Evolutionary conservation across 92 coral and sea anemone genomes (phyloP).

Genomic region (Porites rus): DNA sequence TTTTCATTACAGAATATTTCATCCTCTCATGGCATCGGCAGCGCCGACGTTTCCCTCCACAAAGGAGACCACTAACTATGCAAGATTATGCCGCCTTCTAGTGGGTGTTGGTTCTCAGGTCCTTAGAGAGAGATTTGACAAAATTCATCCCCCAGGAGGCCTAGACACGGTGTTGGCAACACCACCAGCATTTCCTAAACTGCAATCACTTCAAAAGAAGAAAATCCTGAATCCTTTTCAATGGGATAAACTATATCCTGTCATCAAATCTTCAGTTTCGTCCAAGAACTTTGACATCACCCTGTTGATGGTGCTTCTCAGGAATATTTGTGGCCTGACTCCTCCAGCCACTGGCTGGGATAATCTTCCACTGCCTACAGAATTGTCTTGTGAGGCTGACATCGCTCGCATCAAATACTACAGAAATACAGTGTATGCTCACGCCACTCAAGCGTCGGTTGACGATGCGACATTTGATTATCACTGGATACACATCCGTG

Average conservation of each 20-base stretch:
- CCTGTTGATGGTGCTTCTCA: slow-evolving; percentile 31
- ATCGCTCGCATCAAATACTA: slow-evolving; percentile 38
- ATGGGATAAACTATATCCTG: neutral
- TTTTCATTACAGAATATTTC: too few species aligned
- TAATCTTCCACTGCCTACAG: slow-evolving; percentile 26
- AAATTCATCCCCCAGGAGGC: slow-evolving; percentile 22
- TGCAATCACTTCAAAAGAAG: slow-evolving; percentile 3
- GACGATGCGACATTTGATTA: slow-evolving; percentile 31
- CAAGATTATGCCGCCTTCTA: slow-evolving; percentile 29
- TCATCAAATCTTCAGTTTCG: slow-evolving; percentile 1
- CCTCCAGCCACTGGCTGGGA: slow-evolving; percentile 55
- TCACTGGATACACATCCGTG: slow-evolving; percentile 35
- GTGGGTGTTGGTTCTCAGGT: slow-evolving; percentile 21
- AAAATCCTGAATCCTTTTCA: neutral
- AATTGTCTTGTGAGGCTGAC: slow-evolving; percentile 25
- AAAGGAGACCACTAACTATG: slow-evolving; percentile 39
- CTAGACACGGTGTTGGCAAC: slow-evolving; percentile 1
- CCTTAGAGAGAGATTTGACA: neutral
- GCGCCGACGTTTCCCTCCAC: neutral
- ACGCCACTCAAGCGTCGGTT: slow-evolving; percentile 5
- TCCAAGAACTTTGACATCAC: slow-evolving; percentile 50
- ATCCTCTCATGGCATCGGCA: neutral
- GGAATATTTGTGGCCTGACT: slow-evolving; percentile 33
- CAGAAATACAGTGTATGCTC: slow-evolving; percentile 38
- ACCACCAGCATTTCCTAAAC: neutral